Conservation (phyloP, 1,140 invertebrate species). For the Pseudachorutes palmiensis region DNA sequence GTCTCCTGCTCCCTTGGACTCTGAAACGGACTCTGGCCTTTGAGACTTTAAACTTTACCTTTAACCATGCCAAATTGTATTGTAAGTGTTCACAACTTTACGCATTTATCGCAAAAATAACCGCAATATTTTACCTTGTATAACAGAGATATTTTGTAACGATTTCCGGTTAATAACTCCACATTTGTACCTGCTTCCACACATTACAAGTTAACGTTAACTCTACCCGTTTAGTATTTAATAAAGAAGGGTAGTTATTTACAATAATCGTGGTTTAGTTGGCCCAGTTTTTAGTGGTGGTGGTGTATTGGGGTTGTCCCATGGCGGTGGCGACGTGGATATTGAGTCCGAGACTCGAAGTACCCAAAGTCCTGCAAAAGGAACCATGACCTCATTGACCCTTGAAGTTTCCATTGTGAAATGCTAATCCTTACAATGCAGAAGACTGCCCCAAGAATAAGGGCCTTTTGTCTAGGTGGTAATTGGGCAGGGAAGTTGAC, state of each 20-base stretch:
- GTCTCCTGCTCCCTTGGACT: slow-evolving; percentile 25
- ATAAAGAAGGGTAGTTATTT: no score
- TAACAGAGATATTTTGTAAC: not conserved
- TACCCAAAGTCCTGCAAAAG: not conserved
- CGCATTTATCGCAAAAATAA: not conserved
- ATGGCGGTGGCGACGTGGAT: not conserved
- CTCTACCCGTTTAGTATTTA: no score
- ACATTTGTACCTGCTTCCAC: no score
- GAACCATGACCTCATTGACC: not conserved
- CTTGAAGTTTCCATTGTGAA: not conserved
- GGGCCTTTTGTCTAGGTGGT: not conserved
- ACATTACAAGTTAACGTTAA: no score
- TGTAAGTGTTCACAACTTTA: not conserved
- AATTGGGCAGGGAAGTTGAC: not conserved
- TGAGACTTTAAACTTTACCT: slow-evolving; percentile 15
- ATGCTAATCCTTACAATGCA: not conserved
- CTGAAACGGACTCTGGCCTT: slow-evolving; percentile 32
- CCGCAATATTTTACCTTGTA: not conserved
- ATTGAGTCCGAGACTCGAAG: not conserved
- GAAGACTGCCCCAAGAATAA: not conserved
- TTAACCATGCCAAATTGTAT: no score
- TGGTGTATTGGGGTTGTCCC: not conserved
- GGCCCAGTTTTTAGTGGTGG: not conserved
- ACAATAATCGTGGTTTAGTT: no score
- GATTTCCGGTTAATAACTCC: no score